Percentiles rank a stretch among this genome's conserved stretches.
Conservation (phyloP, 2,797 vertebrate species). For the Smutsia temminckii region DNA sequence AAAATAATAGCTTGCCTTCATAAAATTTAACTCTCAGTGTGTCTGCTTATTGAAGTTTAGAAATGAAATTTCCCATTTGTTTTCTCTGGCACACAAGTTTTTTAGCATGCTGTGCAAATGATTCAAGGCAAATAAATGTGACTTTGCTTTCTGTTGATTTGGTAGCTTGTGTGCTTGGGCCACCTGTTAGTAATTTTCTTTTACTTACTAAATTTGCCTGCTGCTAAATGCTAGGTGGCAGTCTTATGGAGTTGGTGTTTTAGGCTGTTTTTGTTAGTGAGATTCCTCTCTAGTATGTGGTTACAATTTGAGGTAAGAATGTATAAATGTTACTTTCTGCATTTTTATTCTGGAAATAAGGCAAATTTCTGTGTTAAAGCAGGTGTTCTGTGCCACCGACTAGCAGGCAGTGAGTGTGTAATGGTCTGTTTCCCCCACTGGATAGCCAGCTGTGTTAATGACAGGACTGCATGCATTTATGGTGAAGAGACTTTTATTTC, state of each 20-base stretch:
- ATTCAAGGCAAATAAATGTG: conserved; percentile 51
- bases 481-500: conserved; percentile 55
- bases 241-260: conserved; percentile 24
- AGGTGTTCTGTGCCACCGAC: background rate
- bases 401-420: conserved; percentile 16
- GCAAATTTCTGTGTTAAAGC: conserved; percentile 32
- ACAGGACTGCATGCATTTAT: conserved; percentile 48
- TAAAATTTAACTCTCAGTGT: conserved; percentile 46
- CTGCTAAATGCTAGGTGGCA: conserved; percentile 33
- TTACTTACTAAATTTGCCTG: conserved; percentile 34
- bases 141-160: conserved; percentile 64
- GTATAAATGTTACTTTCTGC: conserved; percentile 36
- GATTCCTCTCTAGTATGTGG: background rate
- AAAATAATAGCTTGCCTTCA: conserved; percentile 27
- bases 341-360: conserved; percentile 49
- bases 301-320: conserved; percentile 20
- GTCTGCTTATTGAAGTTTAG: conserved; percentile 43
- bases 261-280: background rate
- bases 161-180: conserved; percentile 23
- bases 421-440: background rate
- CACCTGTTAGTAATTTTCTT: conserved; percentile 41
- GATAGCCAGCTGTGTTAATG: conserved; percentile 65
- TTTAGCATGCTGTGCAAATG: conserved; percentile 62
- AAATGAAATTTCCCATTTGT: conserved; percentile 73
- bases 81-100: conserved; percentile 70